Conservation (phyloP, 2,888 invertebrate species). For the Caenorhabditis doughertyi region DNA sequence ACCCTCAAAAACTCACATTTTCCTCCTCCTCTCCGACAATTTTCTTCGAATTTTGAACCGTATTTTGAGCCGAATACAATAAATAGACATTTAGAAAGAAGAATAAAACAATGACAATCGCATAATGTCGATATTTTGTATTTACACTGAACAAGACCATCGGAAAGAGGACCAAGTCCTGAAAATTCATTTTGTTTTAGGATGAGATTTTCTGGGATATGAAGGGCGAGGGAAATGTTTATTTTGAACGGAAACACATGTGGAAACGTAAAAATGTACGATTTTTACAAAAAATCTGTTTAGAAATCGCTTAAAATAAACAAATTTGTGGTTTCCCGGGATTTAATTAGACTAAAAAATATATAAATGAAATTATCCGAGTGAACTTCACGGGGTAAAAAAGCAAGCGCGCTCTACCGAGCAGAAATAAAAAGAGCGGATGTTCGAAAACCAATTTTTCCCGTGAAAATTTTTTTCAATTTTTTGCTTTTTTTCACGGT, state of each 20-base stretch:
- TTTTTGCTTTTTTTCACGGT: too few relatives aligned
- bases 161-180: slow-evolving; percentile 44
- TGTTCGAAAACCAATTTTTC: too few relatives aligned
- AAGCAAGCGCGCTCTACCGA: too few relatives aligned
- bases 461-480: too few relatives aligned
- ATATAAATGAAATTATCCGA: neutral
- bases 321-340: too few relatives aligned
- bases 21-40: neutral
- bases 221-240: neutral
- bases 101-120: slow-evolving; percentile 41
- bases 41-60: neutral
- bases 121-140: slow-evolving; percentile 43
- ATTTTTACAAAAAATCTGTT: neutral
- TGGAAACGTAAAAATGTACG: neutral
- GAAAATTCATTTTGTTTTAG: slow-evolving; percentile 11
- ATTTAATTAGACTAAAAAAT: neutral
- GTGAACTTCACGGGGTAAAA: neutral
- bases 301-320: too few relatives aligned
- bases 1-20: neutral
- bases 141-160: slow-evolving; percentile 37
- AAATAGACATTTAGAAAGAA: slow-evolving; percentile 60
- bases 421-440: neutral
- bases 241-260: neutral
- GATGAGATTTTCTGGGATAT: neutral
- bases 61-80: slow-evolving; percentile 48